phyloP scores from a whole-genome alignment of 2,113 vertebrate genomes.

The Misgurnus anguillicaudatus region DNA sequence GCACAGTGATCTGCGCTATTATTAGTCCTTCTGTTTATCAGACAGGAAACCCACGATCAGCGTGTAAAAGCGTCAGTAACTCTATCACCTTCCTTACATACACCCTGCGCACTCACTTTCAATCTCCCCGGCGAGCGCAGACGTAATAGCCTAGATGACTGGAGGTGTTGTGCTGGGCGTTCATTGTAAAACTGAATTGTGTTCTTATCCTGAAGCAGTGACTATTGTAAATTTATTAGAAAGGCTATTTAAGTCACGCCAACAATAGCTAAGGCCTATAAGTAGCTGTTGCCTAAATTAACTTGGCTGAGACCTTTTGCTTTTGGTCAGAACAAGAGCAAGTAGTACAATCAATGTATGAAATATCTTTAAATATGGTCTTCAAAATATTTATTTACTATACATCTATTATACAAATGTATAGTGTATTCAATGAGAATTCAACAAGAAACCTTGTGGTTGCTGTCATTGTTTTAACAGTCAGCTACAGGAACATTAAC shows the following conservation, averaged over 20 bases:
- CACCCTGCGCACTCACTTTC: constrained; percentile 35
- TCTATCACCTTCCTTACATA: constrained; percentile 38
- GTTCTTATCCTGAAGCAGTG: constrained; percentile 40
- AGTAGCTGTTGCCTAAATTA: constrained; percentile 4
- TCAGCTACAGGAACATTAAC: too few relatives aligned
- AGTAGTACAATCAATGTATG: too few relatives aligned
- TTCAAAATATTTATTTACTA: too few relatives aligned
- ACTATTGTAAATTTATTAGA: constrained; percentile 7
- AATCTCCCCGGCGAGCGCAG: constrained; percentile 32
- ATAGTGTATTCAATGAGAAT: too few relatives aligned
- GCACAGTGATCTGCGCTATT: constrained; percentile 41
- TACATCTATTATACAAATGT: too few relatives aligned
- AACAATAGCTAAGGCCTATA: constrained; percentile 46
- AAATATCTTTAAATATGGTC: too few relatives aligned
- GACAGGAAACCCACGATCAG: constrained; percentile 53
- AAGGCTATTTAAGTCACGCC: constrained; percentile 22
- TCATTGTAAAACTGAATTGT: constrained; percentile 38
- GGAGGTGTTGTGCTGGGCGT: constrained; percentile 54
- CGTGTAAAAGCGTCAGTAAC: constrained; percentile 38
- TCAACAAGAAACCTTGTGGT: too few relatives aligned
- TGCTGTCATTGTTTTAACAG: too few relatives aligned
- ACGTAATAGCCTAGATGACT: constrained; percentile 22
- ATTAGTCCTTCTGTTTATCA: constrained; percentile 54
- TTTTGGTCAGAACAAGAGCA: neutral
- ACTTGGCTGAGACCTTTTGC: constrained; percentile 34